Percentiles rank a stretch among this genome's conserved stretches.
Evolutionary conservation across 2,888 invertebrate genomes (phyloP).

Genomic region (Phengaris alcon): DNA sequence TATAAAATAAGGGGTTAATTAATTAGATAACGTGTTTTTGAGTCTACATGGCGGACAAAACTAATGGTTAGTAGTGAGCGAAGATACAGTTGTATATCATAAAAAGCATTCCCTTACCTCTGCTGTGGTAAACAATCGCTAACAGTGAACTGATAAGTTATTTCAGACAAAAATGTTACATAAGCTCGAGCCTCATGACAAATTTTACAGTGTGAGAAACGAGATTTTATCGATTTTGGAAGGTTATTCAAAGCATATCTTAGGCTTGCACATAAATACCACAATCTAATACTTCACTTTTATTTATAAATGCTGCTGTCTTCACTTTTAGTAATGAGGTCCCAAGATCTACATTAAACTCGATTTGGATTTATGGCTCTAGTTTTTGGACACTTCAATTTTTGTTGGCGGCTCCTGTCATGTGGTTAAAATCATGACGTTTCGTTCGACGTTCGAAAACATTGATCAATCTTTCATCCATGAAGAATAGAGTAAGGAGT

Average conservation of each 20-base stretch:
- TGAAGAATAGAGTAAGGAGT: no score
- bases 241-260: slow-evolving; percentile 64
- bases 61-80: slow-evolving; percentile 57
- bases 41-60: slow-evolving; percentile 9
- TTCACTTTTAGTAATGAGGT: slow-evolving; percentile 51
- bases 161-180: slow-evolving; percentile 71
- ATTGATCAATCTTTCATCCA: not conserved
- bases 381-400: slow-evolving; percentile 38
- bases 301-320: slow-evolving; percentile 58
- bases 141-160: slow-evolving; percentile 56
- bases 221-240: slow-evolving; percentile 49
- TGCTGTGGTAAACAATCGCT: slow-evolving; percentile 62
- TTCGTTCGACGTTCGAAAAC: slow-evolving; percentile 29
- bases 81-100: slow-evolving; percentile 35
- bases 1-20: not conserved
- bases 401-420: slow-evolving; percentile 45
- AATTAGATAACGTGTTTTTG: not conserved
- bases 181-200: slow-evolving; percentile 72
- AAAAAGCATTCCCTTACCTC: slow-evolving; percentile 61
- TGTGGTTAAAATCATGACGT: slow-evolving; percentile 35
- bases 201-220: slow-evolving; percentile 50
- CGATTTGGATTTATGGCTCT: slow-evolving; percentile 49
- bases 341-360: slow-evolving; percentile 72
- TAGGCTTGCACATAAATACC: slow-evolving; percentile 50
- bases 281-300: slow-evolving; percentile 70